Percentiles rank a stretch among this genome's conserved stretches.
phyloP scores from a whole-genome alignment of 2,797 vertebrate genomes.

The Danio tinwini region DNA sequence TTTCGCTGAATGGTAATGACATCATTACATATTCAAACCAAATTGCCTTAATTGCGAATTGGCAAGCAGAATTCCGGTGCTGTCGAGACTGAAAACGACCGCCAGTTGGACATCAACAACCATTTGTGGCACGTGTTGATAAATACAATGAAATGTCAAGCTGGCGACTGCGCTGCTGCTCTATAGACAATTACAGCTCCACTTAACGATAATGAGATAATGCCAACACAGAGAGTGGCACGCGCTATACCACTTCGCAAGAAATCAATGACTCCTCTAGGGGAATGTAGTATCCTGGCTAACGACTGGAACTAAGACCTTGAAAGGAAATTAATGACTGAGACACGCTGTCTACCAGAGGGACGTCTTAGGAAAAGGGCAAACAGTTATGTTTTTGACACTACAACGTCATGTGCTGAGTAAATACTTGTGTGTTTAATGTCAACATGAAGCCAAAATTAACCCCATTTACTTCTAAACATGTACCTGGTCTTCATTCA shows the following conservation, averaged over 20 bases:
- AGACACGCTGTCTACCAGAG: neutral
- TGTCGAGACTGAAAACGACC: slow-evolving; percentile 91
- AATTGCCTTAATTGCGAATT: slow-evolving; percentile 98
- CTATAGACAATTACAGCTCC: slow-evolving; percentile 91
- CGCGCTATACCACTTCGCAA: slow-evolving; percentile 3
- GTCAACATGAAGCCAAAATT: neutral
- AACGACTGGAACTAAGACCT: slow-evolving; percentile 37
- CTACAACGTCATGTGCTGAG: neutral
- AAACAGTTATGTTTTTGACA: slow-evolving; percentile 6
- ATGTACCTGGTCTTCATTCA: too few species aligned
- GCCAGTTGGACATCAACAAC: slow-evolving; percentile 77
- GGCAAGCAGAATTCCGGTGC: slow-evolving; percentile 88
- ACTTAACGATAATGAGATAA: slow-evolving; percentile 90
- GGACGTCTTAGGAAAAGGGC: slow-evolving; percentile 7
- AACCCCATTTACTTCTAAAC: neutral
- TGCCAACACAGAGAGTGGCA: slow-evolving; percentile 48
- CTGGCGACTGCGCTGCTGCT: slow-evolving; percentile 86
- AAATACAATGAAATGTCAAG: slow-evolving; percentile 97
- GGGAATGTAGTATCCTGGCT: slow-evolving; percentile 12
- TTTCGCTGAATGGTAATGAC: slow-evolving; percentile 97
- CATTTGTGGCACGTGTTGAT: slow-evolving; percentile 94
- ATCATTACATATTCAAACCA: slow-evolving; percentile 98
- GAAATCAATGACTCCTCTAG: slow-evolving; percentile 46
- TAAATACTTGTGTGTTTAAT: slow-evolving; percentile 13
- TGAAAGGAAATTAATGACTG: slow-evolving; percentile 41